Percentiles rank a stretch among this genome's conserved stretches.
phyloP scores from a whole-genome alignment of 2,888 invertebrate species.

The Lissocephala sabroskyi region DNA sequence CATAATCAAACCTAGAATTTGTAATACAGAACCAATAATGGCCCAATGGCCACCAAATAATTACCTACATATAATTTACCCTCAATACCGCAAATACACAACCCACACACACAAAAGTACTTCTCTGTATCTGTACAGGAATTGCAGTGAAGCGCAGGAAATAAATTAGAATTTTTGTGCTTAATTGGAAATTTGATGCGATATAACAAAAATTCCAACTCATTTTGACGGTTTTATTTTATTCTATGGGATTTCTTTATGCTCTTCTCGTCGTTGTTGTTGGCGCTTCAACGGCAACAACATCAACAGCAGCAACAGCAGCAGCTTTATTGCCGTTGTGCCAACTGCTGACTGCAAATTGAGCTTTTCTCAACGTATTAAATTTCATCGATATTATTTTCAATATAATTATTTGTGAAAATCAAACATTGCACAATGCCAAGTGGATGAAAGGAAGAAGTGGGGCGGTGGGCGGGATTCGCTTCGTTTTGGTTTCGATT shows the following conservation, averaged over 20 bases:
- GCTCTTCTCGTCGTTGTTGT: neutral
- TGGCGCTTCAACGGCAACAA: too few species aligned
- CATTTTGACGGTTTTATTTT: constrained; percentile 5
- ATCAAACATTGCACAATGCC: constrained; percentile 38
- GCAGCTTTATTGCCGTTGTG: too few species aligned
- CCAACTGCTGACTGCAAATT: constrained; percentile 43
- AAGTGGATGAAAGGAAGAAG: too few species aligned
- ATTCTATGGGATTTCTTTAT: too few species aligned
- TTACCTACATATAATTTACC: constrained; percentile 4
- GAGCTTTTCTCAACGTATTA: constrained; percentile 55
- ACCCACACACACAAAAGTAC: neutral
- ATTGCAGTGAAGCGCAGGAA: neutral
- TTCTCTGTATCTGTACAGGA: neutral
- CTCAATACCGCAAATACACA: neutral
- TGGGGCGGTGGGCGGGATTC: too few species aligned
- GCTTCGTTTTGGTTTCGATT: too few species aligned
- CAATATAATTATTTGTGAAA: constrained; percentile 46
- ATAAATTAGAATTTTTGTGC: constrained; percentile 52
- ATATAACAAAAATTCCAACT: constrained; percentile 27
- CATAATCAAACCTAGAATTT: constrained; percentile 5
- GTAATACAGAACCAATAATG: constrained; percentile 1
- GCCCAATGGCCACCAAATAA: constrained; percentile 3
- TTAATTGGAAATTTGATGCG: constrained; percentile 59
- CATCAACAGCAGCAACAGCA: too few species aligned
- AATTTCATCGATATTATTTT: constrained; percentile 50